These are phyloP conservation scores for Mylabris phalerata DNA, from an alignment of 1,140 invertebrate species.

Conservation along the genomic window DNA sequence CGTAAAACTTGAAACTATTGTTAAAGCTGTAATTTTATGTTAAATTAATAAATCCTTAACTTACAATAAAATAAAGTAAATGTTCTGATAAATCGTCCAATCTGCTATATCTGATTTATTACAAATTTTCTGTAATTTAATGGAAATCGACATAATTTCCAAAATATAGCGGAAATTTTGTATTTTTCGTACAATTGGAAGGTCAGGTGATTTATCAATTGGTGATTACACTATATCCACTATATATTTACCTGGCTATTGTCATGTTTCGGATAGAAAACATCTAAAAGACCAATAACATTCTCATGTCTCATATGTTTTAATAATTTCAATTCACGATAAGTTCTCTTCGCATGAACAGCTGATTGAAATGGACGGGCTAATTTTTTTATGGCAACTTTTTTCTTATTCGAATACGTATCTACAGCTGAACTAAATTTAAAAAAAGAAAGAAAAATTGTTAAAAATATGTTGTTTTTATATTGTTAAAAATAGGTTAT, in stretches of 20 bases:
- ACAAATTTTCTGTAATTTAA: too few relatives aligned
- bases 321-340: conserved; percentile 90
- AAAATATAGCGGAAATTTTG: too few relatives aligned
- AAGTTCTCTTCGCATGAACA: conserved; percentile 97
- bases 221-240: too few relatives aligned
- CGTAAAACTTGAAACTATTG: too few relatives aligned
- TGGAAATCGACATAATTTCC: too few relatives aligned
- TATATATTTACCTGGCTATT: conserved; percentile 35
- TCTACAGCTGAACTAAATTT: conserved; percentile 72
- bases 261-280: conserved; percentile 72
- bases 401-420: conserved; percentile 67
- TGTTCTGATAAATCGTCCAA: too few relatives aligned
- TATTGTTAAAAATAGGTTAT: not conserved
- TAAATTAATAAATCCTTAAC: too few relatives aligned
- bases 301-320: conserved; percentile 99
- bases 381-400: conserved; percentile 97
- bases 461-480: not conserved
- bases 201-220: too few relatives aligned
- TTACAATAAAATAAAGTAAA: too few relatives aligned
- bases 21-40: too few relatives aligned
- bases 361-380: conserved; percentile 96
- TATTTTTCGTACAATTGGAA: too few relatives aligned
- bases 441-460: not conserved
- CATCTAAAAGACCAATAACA: conserved; percentile 90
- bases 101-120: too few relatives aligned